A percentile compares a stretch with the other conserved stretches of the same genome.
phyloP scores from a whole-genome alignment of 2,888 invertebrate genomes.

The Blera fallax region DNA sequence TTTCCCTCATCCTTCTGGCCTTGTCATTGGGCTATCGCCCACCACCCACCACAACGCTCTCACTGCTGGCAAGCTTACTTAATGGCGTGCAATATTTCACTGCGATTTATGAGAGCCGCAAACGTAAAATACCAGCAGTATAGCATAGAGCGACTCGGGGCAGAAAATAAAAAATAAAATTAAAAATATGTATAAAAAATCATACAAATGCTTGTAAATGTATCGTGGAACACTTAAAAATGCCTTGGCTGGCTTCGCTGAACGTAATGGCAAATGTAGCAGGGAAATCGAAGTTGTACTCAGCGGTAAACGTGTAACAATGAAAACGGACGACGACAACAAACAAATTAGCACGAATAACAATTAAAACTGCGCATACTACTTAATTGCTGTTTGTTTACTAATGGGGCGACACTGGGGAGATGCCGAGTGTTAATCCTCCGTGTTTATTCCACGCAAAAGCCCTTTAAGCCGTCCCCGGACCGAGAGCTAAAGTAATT shows the following conservation, averaged over 20 bases:
- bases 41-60: neutral
- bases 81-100: constrained; percentile 54
- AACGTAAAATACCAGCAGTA: constrained; percentile 2
- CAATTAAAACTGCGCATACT: constrained; percentile 42
- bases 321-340: neutral
- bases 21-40: constrained; percentile 9
- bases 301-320: constrained; percentile 10
- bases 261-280: constrained; percentile 8
- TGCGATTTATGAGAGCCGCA: constrained; percentile 50
- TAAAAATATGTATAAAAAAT: neutral
- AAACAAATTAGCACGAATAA: constrained; percentile 44
- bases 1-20: constrained; percentile 8
- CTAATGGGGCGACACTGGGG: constrained; percentile 35
- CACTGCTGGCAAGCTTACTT: constrained; percentile 10
- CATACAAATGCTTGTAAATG: constrained; percentile 2
- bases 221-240: constrained; percentile 23
- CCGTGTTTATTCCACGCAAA: constrained; percentile 23
- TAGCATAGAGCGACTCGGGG: neutral
- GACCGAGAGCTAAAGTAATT: constrained; percentile 31
- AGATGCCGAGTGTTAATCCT: constrained; percentile 28
- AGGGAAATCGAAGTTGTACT: neutral
- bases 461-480: neutral
- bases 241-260: neutral
- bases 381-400: constrained; percentile 42
- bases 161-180: neutral